phyloP scores from a whole-genome alignment of 2,888 invertebrate genomes.

The Melangyna quadrimaculata region DNA sequence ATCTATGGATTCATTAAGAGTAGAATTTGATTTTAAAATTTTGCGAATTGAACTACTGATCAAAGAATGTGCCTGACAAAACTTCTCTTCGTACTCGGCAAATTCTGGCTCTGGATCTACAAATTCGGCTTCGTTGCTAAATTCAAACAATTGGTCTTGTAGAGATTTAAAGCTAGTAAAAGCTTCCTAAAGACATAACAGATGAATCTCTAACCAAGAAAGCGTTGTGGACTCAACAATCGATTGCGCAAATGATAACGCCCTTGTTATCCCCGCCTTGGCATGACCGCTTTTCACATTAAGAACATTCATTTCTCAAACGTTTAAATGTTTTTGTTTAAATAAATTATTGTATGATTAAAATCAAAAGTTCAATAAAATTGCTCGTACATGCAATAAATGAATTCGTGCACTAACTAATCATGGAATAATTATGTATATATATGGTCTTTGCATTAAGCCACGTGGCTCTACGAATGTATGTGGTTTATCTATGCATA shows the following conservation, averaged over 20 bases:
- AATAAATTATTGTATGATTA: too few species aligned
- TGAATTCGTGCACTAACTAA: too few species aligned
- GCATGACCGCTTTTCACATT: conserved; percentile 13
- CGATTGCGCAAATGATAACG: conserved; percentile 4
- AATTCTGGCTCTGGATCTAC: conserved; percentile 15
- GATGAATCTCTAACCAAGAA: neutral
- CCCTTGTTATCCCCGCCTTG: neutral
- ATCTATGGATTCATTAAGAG: neutral
- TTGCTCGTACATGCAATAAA: too few species aligned
- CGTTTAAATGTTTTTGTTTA: too few species aligned
- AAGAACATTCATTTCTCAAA: neutral
- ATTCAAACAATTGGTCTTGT: neutral
- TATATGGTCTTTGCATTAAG: too few species aligned
- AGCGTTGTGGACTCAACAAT: neutral
- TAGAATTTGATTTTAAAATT: neutral
- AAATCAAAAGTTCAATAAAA: too few species aligned
- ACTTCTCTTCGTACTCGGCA: neutral
- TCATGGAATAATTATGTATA: too few species aligned
- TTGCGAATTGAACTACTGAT: neutral
- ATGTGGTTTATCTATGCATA: too few species aligned
- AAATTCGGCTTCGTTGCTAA: neutral
- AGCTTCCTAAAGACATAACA: neutral
- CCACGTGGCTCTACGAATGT: too few species aligned
- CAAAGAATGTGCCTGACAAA: neutral
- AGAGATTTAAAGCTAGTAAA: neutral